Evolutionary conservation across 2,113 vertebrate species (phyloP), one percentile per base, ranked within the genome.

Genomic region (Equus przewalskii): DNA sequence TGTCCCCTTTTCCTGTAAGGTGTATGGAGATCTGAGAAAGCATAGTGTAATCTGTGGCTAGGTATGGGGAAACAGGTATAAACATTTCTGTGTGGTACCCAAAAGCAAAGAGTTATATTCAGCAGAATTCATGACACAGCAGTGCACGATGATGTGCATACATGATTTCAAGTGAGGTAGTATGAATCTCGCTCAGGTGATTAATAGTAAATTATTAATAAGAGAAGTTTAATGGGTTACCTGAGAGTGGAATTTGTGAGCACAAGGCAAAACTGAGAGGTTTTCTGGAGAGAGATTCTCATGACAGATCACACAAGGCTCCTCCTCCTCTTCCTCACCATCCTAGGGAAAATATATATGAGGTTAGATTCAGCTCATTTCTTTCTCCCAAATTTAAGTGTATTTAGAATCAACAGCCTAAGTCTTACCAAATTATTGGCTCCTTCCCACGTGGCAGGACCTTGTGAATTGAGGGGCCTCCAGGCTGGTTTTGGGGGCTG

Each of bases 221-320:
- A 70, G 33, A 41, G 21, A 92, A 72, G 30, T 64, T 86, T 58
- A 78, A 96, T 75, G 26, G 5, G 26, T 85, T 97, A 98, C 98
- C 97, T 98, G 97, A 86, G 97, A 89, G 19, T 98, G 98, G 69
- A 98, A 98, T 95, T 98, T 98, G 90, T 98, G 98, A 36, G 98
- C 97, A 91, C 98, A 98, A 93, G 98, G 98, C 69, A 98, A 98
- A 91, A 97, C 93, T 58, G 96, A 98, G 70, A 98, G 96, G 70
- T 97, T 97, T 92, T 98, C 98, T 96, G 97, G 87, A 96, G 98
- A 94, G 8, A 98, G 92, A 92, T 97, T 97, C 62, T 98, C 98
- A 87, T 98, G 98, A 86, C 98, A 98, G 51, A 98, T 98, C 51
- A 98, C 98, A 96, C 98, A 98, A 93, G 97, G 98, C 16, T 98